Base-by-base conservation (phyloP, 37 sponge, comb jelly and placozoan species). In the Agelas oroides region DNA sequence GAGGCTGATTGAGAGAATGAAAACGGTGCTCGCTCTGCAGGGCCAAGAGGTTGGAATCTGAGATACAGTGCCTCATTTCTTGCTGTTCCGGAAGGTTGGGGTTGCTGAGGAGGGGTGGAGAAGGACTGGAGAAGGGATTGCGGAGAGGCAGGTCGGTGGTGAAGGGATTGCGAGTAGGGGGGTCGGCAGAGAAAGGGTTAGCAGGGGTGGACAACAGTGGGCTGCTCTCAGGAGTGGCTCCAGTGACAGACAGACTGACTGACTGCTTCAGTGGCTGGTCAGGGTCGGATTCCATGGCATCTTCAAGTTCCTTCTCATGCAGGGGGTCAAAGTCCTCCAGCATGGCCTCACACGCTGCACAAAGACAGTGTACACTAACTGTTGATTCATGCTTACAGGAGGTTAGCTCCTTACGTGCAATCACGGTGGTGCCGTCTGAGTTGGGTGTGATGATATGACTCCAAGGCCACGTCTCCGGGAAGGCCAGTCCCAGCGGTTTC, bases 391-490 rank as follows among this genome's bases (percentile, higher is more conserved):
- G n/a, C n/a, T n/a, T n/a, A n/a, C n/a, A n/a, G n/a, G n/a, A n/a
- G n/a, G n/a, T n/a, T n/a, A n/a, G 54, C 34, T 19, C 0, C 89
- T 83, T 33, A 92, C 92, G 70, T 19, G 88, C 92, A 1, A 87
- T 33, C 8, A 79, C 87, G 36, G 92, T 91, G 18, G 65, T 75
- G 30, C 92, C 92, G 19, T 86, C 70, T 64, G 73, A 66, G 54
- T 79, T 87, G 5, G 88, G 92, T 31, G 79, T 78, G 75, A 92
- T 81, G 71, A 92, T 92, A 58, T 92, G 88, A 66, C 81, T 79
- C 92, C 92, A 92, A 0, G 92, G 92, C 92, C 92, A 92, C 5
- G 35, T 77, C 32, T 81, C 86, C 40, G 84, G 64, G 30, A 78
- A 75, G 5, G 33, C 78, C 0, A 33, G 23, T 2, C 31, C 1